These are phyloP conservation scores for Orthosia cruda DNA, from an alignment of 2,888 invertebrate genomes.

Conservation along the genomic window DNA sequence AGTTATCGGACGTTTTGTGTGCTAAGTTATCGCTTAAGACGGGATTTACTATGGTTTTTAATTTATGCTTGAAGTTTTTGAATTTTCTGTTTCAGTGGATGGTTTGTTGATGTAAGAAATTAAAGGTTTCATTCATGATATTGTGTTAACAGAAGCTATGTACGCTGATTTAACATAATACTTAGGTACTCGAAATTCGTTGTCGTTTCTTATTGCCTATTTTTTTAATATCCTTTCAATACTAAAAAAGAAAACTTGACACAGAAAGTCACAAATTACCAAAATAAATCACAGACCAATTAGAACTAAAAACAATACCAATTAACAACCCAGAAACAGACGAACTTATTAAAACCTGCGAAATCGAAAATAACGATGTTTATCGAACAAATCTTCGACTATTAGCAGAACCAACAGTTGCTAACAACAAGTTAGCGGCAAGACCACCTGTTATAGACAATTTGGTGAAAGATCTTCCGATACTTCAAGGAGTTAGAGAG, in stretches of 20 bases:
- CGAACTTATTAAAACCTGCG: slow-evolving; percentile 32
- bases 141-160: neutral
- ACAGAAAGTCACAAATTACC: neutral
- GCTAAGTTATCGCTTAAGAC: slow-evolving; percentile 33
- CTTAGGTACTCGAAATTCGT: neutral
- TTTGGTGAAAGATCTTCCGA: slow-evolving; percentile 34
- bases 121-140: slow-evolving; percentile 25
- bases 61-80: slow-evolving; percentile 6
- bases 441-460: slow-evolving; percentile 50
- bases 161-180: neutral
- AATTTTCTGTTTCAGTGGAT: neutral
- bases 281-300: neutral
- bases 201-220: neutral
- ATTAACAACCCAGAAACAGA: slow-evolving; percentile 17
- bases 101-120: neutral
- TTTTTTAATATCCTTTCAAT: neutral
- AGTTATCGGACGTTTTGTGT: slow-evolving; percentile 37
- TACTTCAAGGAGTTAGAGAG: slow-evolving; percentile 30
- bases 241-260: neutral
- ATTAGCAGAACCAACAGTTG: slow-evolving; percentile 44
- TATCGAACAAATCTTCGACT: slow-evolving; percentile 43
- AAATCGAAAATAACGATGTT: slow-evolving; percentile 50
- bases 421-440: slow-evolving; percentile 36
- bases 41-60: slow-evolving; percentile 26
- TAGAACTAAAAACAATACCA: slow-evolving; percentile 2